phyloP scores from a whole-genome alignment of 2,888 invertebrate species.

The Epicampocera succincta region DNA sequence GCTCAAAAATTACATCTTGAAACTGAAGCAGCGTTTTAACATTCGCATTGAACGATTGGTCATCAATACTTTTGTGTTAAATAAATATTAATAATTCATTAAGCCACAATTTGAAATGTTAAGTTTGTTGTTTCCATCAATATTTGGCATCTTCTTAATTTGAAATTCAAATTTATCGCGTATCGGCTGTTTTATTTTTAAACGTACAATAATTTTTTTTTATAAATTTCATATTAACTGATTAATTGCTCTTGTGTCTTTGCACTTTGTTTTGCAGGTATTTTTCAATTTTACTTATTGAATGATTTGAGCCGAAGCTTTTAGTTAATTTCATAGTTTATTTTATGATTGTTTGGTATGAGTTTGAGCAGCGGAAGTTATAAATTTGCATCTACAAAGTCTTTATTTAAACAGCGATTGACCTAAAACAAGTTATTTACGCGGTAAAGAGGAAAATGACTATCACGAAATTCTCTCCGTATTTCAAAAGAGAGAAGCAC shows the following conservation, averaged over 20 bases:
- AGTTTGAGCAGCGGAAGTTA: too few species aligned
- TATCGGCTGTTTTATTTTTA: background rate
- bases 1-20: too few species aligned
- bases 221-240: background rate
- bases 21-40: background rate
- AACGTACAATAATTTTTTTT: background rate
- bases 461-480: too few species aligned
- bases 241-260: background rate
- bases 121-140: constrained; percentile 1
- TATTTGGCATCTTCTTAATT: constrained; percentile 26
- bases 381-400: too few species aligned
- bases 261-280: background rate
- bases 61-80: background rate
- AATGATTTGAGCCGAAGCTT: too few species aligned
- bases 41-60: background rate
- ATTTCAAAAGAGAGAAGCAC: too few species aligned
- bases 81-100: constrained; percentile 24
- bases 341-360: too few species aligned
- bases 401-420: too few species aligned
- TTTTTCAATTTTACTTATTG: background rate
- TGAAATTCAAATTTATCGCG: background rate
- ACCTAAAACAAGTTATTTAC: too few species aligned
- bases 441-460: too few species aligned
- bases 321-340: too few species aligned
- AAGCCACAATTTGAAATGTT: background rate